These are phyloP conservation scores for Diorhabda elongata DNA, from an alignment of 1,140 invertebrate species.

Conservation along the genomic window DNA sequence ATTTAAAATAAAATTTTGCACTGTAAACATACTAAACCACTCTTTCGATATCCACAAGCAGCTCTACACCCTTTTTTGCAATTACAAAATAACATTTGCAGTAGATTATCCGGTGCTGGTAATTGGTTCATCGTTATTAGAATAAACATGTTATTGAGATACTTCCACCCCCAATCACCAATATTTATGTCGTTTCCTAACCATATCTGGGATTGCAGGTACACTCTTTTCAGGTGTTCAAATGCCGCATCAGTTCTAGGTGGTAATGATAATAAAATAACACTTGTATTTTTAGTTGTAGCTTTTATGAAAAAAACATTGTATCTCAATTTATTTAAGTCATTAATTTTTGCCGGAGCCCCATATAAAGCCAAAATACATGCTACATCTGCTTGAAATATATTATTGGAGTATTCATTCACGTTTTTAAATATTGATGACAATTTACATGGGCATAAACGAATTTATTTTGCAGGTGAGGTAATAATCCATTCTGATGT, in stretches of 20 bases:
- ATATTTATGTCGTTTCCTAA: slow-evolving; percentile 4
- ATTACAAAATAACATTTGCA: slow-evolving; percentile 5
- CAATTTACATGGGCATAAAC: too few species aligned
- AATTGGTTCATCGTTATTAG: neutral
- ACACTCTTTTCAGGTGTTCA: slow-evolving; percentile 12
- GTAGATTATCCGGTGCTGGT: slow-evolving; percentile 16
- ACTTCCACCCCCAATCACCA: slow-evolving; percentile 7
- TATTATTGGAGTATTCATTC: slow-evolving; percentile 6
- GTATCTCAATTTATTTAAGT: slow-evolving; percentile 14
- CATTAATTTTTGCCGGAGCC: slow-evolving; percentile 14
- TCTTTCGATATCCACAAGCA: slow-evolving; percentile 13
- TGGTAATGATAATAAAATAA: slow-evolving; percentile 8
- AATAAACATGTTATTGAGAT: slow-evolving; percentile 14
- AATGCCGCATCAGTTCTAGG: slow-evolving; percentile 1
- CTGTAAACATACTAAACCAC: slow-evolving; percentile 8
- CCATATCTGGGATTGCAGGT: slow-evolving; percentile 9
- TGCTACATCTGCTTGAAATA: slow-evolving; percentile 19
- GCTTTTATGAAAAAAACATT: slow-evolving; percentile 16
- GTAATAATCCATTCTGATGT: too few species aligned
- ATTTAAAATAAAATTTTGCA: neutral
- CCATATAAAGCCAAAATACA: slow-evolving; percentile 17
- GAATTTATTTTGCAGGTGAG: too few species aligned
- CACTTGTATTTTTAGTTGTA: slow-evolving; percentile 15
- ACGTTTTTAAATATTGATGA: too few species aligned
- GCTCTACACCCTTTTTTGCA: too few species aligned